phyloP scores from a whole-genome alignment of 2,113 vertebrate genomes.

The Syngnathus typhle region DNA sequence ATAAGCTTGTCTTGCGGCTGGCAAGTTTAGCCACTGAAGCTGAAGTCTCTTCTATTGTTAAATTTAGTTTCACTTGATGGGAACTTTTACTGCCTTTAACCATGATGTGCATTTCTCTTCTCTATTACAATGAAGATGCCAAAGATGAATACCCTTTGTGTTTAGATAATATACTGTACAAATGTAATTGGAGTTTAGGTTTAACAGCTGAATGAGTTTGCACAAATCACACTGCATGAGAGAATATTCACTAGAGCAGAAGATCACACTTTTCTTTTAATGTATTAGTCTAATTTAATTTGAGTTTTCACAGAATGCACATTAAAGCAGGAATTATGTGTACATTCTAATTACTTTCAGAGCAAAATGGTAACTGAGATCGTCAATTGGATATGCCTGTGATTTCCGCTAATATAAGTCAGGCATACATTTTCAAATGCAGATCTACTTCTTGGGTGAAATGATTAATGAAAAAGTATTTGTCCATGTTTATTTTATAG shows the following conservation, averaged over 20 bases:
- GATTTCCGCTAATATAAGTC: too few relatives aligned
- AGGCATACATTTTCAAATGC: too few relatives aligned
- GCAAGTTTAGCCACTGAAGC: slow-evolving; percentile 45
- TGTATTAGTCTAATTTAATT: slow-evolving; percentile 32
- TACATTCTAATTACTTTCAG: slow-evolving; percentile 5
- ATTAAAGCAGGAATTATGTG: slow-evolving; percentile 2
- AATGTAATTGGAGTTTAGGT: slow-evolving; percentile 15
- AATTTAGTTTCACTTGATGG: slow-evolving; percentile 13
- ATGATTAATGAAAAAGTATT: too few relatives aligned
- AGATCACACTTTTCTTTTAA: slow-evolving; percentile 40
- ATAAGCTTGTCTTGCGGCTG: slow-evolving; percentile 45
- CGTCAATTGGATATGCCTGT: too few relatives aligned
- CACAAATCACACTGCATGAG: slow-evolving; percentile 12
- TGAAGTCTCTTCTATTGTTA: slow-evolving; percentile 14
- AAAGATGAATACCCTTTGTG: slow-evolving; percentile 13
- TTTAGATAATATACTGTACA: slow-evolving; percentile 9
- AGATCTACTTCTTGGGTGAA: too few relatives aligned
- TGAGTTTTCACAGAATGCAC: slow-evolving; percentile 26
- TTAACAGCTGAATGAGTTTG: slow-evolving; percentile 21
- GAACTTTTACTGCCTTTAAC: slow-evolving; percentile 16
- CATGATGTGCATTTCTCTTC: slow-evolving; percentile 8
- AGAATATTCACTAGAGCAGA: neutral
- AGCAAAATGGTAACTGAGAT: too few relatives aligned
- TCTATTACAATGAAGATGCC: slow-evolving; percentile 8
- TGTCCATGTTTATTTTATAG: too few relatives aligned